phyloP scores from a whole-genome alignment of 1,140 invertebrate species.

The Drosophila sucinea region DNA sequence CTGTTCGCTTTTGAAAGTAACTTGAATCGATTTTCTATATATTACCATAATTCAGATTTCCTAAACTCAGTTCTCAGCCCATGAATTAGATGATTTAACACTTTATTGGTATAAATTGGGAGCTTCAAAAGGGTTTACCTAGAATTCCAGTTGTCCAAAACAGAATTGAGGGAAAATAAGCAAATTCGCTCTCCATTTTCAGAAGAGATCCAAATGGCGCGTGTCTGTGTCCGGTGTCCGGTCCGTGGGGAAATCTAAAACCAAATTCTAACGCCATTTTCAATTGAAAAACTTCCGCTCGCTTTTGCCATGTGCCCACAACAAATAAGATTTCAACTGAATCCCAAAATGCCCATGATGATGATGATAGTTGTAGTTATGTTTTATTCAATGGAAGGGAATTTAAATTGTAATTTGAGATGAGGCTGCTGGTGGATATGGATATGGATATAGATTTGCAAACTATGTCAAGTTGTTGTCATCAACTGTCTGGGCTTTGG shows the following conservation, averaged over 20 bases:
- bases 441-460: slow-evolving; percentile 54
- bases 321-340: slow-evolving; percentile 59
- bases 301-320: slow-evolving; percentile 28
- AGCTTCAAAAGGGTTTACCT: no score
- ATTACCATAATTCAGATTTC: no score
- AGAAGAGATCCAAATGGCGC: slow-evolving; percentile 43
- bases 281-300: slow-evolving; percentile 72
- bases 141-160: no score
- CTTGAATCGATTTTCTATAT: no score
- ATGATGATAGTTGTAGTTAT: slow-evolving; percentile 2
- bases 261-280: slow-evolving; percentile 69
- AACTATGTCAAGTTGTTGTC: slow-evolving; percentile 73
- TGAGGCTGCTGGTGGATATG: slow-evolving; percentile 12
- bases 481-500: slow-evolving; percentile 69
- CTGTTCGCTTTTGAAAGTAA: no score
- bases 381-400: slow-evolving; percentile 16
- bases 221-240: slow-evolving; percentile 44
- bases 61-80: no score
- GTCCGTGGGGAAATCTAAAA: slow-evolving; percentile 56
- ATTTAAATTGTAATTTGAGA: slow-evolving; percentile 62
- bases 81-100: no score
- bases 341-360: slow-evolving; percentile 17
- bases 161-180: no score
- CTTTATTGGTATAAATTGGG: no score
- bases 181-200: not conserved